Evolutionary conservation across 2,888 invertebrate species (phyloP), one percentile per base, ranked within the genome.

Genomic region (Pollenia griseotomentosa): DNA sequence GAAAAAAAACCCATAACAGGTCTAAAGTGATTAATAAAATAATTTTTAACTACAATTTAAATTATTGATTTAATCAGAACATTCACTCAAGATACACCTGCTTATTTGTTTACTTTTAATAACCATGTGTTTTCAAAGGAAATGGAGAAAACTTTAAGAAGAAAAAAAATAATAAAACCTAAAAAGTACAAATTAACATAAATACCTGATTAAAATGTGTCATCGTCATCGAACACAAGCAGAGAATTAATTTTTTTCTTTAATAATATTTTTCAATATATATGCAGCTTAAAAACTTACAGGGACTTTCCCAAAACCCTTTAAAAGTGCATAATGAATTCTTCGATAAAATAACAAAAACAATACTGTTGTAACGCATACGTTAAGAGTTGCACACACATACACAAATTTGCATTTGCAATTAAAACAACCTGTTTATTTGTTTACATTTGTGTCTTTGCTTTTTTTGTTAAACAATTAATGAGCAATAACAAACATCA

Each of bases 231-330:
- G 66, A 48, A 48, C 46, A 53, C 46, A 40, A 0, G 9, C 16
- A 57, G 14, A 74, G 33, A 33, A 33, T 33, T 33, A 59, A 33
- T 59, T 5, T 6, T 0, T 23, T 33, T 19, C 5, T 40, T 33
- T 71, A n/a, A 23, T 2, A 16, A 48, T 4, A 63, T 10, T 33
- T 33, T 33, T 5, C 33, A 33, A 53, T 46, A n/a, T 23, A 53
- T 46, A n/a, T 23, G n/a, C 33, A 66, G 40, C 16, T 51, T 33
- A n/a, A 53, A 23, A 63, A 55, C 10, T 23, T 14, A 16, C 14
- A 12, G 71, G 80, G 80, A 71, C 33, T 81, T 81, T 73, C 80
- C 80, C 53, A 55, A 57, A 65, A 46, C 44, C 53, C 63, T 53
- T 33, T 19, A 10, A 46, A 71, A 55, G 10, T 5, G 4, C 1